Percentiles rank a stretch among this genome's conserved stretches.
These are phyloP conservation scores for Dynastes maya DNA, from an alignment of 2,888 invertebrate species.

Conservation along the genomic window DNA sequence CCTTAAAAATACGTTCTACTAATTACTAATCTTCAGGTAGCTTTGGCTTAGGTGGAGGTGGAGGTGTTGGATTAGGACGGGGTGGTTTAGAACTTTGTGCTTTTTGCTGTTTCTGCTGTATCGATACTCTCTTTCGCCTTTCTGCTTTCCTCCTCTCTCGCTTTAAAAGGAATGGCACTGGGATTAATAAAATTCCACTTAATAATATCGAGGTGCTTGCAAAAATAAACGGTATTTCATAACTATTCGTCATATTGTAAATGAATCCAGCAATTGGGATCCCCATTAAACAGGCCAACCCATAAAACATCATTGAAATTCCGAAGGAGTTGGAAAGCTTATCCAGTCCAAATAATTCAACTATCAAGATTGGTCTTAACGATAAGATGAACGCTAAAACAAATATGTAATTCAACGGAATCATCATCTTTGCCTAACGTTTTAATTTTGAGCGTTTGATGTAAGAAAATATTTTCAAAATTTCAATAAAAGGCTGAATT, in stretches of 20 bases:
- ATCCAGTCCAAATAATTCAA: conserved; percentile 92
- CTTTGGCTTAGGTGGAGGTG: neutral
- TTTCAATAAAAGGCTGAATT: too few species aligned
- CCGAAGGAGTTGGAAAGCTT: conserved; percentile 97
- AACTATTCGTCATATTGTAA: conserved; percentile 81
- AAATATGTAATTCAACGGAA: neutral
- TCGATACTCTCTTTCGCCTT: neutral
- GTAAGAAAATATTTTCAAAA: too few species aligned
- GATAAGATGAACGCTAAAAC: conserved; percentile 92
- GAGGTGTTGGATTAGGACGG: neutral
- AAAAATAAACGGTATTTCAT: conserved; percentile 85
- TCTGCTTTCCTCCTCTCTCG: conserved; percentile 19
- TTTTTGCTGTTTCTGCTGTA: neutral
- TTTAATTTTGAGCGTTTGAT: too few species aligned
- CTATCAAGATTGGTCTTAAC: conserved; percentile 93
- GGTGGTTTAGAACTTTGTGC: neutral
- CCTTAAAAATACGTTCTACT: neutral
- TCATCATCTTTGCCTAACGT: too few species aligned
- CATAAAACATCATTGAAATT: conserved; percentile 92
- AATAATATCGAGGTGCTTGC: conserved; percentile 80
- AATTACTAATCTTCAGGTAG: neutral
- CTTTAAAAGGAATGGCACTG: conserved; percentile 11
- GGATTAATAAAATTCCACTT: conserved; percentile 1
- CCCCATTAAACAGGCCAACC: conserved; percentile 92
- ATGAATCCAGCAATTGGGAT: conserved; percentile 93